Percentiles rank a stretch among this genome's conserved stretches.
Conservation (phyloP, 30 jellyfish, hydroid and myxozoan genomes). For the Cassiopea xamachana region DNA sequence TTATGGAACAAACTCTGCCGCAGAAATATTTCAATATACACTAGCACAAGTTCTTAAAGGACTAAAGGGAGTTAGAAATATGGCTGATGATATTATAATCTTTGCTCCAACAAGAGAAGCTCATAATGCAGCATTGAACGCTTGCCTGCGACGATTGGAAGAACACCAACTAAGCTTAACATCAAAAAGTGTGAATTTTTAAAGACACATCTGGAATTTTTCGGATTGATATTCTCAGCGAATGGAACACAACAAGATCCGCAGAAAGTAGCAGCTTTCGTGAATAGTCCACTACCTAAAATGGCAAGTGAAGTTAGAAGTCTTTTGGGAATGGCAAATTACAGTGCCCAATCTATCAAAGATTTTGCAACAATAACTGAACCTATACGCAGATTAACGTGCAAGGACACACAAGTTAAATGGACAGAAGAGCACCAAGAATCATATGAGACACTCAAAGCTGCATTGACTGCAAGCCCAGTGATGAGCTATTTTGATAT, state of each 20-base stretch:
- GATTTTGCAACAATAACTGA: conserved; percentile 40
- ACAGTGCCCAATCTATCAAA: conserved; percentile 9
- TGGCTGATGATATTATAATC: conserved; percentile 49
- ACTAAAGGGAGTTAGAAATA: background rate
- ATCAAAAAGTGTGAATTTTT: conserved; percentile 16
- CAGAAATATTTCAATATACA: conserved; percentile 41
- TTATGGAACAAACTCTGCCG: background rate
- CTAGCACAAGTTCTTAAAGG: conserved; percentile 21
- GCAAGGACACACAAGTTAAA: background rate
- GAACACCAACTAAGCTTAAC: conserved; percentile 17
- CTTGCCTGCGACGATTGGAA: conserved; percentile 6
- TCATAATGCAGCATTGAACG: conserved; percentile 29
- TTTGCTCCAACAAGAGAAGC: conserved; percentile 57
- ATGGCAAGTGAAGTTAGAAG: conserved; percentile 38
- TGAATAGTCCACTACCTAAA: conserved; percentile 23
- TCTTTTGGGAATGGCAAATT: conserved; percentile 52
- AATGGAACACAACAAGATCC: conserved; percentile 58
- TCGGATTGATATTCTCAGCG: conserved; percentile 33
- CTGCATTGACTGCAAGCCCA: conserved; percentile 12
- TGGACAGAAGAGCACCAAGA: conserved; percentile 25
- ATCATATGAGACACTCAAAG: conserved; percentile 1
- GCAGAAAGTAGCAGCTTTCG: background rate
- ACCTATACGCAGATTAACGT: conserved; percentile 44
- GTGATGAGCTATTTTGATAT: conserved; percentile 34
- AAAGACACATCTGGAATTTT: conserved; percentile 31